Evolutionary conservation across 2,888 invertebrate species (phyloP).

Genomic region (Lamproptera curius): DNA sequence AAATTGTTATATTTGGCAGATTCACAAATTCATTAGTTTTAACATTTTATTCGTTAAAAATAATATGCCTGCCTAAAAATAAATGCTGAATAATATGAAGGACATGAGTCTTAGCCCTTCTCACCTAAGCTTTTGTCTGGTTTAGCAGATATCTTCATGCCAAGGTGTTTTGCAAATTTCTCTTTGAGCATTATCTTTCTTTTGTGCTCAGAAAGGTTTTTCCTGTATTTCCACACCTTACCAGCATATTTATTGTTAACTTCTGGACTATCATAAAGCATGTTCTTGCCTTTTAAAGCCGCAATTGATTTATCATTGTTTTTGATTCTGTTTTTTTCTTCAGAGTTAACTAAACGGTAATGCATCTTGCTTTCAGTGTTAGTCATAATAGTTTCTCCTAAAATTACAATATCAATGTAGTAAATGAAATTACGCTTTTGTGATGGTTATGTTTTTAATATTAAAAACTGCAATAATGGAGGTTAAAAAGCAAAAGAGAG

Average conservation of each 20-base stretch:
- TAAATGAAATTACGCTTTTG: not conserved
- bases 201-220: conserved; percentile 42
- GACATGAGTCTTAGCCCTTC: conserved; percentile 7
- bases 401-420: conserved; percentile 33
- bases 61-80: no score
- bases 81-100: not conserved
- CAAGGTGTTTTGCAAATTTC: conserved; percentile 53
- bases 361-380: conserved; percentile 44
- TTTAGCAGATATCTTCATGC: conserved; percentile 38
- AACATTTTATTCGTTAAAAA: no score
- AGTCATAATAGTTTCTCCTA: conserved; percentile 46
- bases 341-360: conserved; percentile 49
- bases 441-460: not conserved
- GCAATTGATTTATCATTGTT: conserved; percentile 69
- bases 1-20: no score
- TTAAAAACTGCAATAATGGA: not conserved
- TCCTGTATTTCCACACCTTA: conserved; percentile 56
- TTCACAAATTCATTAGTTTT: no score
- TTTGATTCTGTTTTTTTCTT: conserved; percentile 58
- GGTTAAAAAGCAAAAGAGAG: conserved; percentile 4
- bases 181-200: conserved; percentile 53
- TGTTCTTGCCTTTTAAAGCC: conserved; percentile 58
- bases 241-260: conserved; percentile 43
- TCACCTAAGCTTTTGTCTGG: conserved; percentile 51
- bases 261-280: conserved; percentile 49